These are phyloP conservation scores for Atta cephalotes DNA, from an alignment of 1,140 invertebrate species.

Conservation along the genomic window DNA sequence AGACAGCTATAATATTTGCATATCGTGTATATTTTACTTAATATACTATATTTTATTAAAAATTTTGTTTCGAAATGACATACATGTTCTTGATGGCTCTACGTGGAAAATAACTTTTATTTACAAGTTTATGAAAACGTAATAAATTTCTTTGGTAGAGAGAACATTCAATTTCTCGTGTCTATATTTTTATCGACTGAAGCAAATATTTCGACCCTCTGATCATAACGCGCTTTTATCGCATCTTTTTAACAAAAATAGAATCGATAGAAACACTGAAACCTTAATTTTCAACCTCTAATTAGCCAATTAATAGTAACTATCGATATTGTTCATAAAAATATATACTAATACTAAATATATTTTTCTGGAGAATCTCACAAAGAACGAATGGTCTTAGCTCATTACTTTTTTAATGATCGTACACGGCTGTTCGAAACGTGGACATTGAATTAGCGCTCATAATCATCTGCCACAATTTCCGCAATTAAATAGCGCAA, in stretches of 20 bases:
- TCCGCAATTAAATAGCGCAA: slow-evolving; percentile 54
- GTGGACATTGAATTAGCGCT: slow-evolving; percentile 40
- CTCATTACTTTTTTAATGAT: slow-evolving; percentile 24
- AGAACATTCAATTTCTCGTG: slow-evolving; percentile 1
- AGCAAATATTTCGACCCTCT: slow-evolving; percentile 14
- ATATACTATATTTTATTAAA: background rate
- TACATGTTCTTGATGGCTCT: background rate
- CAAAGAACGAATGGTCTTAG: background rate
- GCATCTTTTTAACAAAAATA: slow-evolving; percentile 42
- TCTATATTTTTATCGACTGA: slow-evolving; percentile 31
- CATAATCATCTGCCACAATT: slow-evolving; percentile 30
- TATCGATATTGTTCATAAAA: slow-evolving; percentile 36
- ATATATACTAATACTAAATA: background rate
- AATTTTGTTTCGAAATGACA: background rate
- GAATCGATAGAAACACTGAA: slow-evolving; percentile 31
- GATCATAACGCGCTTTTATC: background rate
- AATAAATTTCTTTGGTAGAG: background rate
- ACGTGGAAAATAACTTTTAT: background rate
- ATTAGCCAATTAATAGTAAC: slow-evolving; percentile 37
- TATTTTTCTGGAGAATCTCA: slow-evolving; percentile 9
- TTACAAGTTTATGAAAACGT: background rate
- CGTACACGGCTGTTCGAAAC: background rate
- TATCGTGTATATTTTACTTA: background rate
- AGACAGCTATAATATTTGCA: background rate
- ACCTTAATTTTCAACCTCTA: slow-evolving; percentile 35